phyloP scores from a whole-genome alignment of 2,797 vertebrate genomes.

The Pteropus rufus region DNA sequence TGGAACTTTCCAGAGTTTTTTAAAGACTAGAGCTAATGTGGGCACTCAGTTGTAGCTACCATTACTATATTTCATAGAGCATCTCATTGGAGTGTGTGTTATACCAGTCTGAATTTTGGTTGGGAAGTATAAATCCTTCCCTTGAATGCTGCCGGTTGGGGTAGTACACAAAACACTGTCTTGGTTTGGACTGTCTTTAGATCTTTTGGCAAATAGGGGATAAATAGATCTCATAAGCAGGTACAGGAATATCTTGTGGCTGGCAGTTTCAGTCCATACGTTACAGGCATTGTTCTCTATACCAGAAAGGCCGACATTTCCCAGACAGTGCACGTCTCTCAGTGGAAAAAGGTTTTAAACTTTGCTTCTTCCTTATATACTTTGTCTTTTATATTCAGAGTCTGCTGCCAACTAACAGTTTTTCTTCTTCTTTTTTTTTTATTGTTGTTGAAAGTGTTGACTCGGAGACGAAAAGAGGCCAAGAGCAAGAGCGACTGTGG shows the following conservation, averaged over 20 bases:
- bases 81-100: neutral
- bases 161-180: neutral
- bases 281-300: neutral
- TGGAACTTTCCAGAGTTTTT: neutral
- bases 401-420: slow-evolving; percentile 31
- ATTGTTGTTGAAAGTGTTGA: slow-evolving; percentile 74
- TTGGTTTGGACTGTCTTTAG: slow-evolving; percentile 13
- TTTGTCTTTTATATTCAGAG: slow-evolving; percentile 44
- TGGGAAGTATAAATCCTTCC: neutral
- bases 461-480: slow-evolving; percentile 80
- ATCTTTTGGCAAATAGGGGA: neutral
- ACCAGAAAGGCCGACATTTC: neutral
- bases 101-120: neutral
- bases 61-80: neutral
- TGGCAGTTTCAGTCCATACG: neutral
- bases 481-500: slow-evolving; percentile 62
- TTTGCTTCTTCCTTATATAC: neutral
- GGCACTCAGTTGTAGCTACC: neutral
- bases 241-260: neutral
- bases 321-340: neutral
- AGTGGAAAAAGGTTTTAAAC: slow-evolving; percentile 20
- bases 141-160: neutral
- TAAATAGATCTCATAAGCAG: neutral
- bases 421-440: neutral
- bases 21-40: neutral